phyloP scores from a whole-genome alignment of 2,888 invertebrate species.

The Pristionchus maxplancki region DNA sequence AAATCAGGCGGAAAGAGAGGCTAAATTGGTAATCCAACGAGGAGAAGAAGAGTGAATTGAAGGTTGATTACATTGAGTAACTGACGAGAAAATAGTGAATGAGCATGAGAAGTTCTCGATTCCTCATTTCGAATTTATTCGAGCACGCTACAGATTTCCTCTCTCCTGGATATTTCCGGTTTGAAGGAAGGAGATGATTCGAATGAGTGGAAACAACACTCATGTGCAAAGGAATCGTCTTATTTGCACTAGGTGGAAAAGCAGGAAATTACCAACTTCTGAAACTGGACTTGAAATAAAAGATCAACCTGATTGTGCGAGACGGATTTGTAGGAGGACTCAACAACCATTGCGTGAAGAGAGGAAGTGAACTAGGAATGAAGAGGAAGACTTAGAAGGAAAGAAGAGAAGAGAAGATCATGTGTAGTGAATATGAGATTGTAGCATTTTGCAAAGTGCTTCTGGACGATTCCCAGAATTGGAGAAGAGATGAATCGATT shows the following conservation, averaged over 20 bases:
- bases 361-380: constrained; percentile 23
- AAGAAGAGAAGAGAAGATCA: background rate
- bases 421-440: background rate
- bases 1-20: constrained; percentile 2
- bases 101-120: background rate
- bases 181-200: background rate
- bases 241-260: too few species aligned
- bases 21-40: constrained; percentile 22
- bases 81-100: background rate
- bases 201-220: background rate
- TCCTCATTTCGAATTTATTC: background rate
- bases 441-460: background rate
- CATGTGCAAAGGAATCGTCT: background rate
- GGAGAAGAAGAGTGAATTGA: constrained; percentile 25
- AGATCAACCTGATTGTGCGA: constrained; percentile 18
- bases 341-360: background rate
- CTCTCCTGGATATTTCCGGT: constrained; percentile 28
- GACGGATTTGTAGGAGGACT: background rate
- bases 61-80: constrained; percentile 1
- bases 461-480: background rate
- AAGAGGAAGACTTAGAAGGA: constrained; percentile 28
- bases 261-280: too few species aligned
- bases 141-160: constrained; percentile 1
- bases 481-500: background rate
- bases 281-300: background rate